Evolutionary conservation across 2,113 vertebrate genomes (phyloP), one percentile per base, ranked within the genome.

Genomic region (Corydoras maculifer): DNA sequence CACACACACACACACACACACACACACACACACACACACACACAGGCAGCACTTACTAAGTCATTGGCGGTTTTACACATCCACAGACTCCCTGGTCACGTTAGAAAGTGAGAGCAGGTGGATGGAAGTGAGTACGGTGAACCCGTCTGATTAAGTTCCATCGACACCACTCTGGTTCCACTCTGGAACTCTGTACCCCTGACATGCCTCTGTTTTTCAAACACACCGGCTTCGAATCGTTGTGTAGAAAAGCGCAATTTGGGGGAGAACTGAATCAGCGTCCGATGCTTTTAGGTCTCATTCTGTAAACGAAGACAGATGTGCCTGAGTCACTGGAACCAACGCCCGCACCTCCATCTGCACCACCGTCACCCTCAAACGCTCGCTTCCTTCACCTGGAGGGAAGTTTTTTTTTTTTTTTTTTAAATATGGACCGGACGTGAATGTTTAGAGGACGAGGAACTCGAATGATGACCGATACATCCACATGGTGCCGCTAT

Each of bases 241-340:
- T 74, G 49, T 43, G 65, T 63, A 53, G 76, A 58, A 48, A 69
- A 68, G 74, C 74, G 55, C 68, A 70, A 68, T 71, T 60, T 77
- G 58, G 50, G 65, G 63, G 73, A 75, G 72, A 69, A 73, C 71
- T 58, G 76, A 76, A 73, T 68, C 83, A 83, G 84, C 82, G 81
- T 83, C 79, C 81, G 80, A 80, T 43, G 4, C 35, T 43, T 43
- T 43, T 43, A 43, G 35, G 35, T 43, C 4, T 85, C 84, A 86
- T 84, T 80, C 82, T 75, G 80, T 83, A 80, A 72, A 70, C 79
- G 74, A 76, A 79, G 62, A 43, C 79, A 82, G 83, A 79, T 69
- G 79, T 75, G 73, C 58, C 61, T 51, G 75, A 79, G 73, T 43
- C 35, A 43, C 7, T 43, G 35, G 35, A 43, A 43, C 35, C 35